phyloP scores from a whole-genome alignment of 2,888 invertebrate genomes.

The Seira musarum region DNA sequence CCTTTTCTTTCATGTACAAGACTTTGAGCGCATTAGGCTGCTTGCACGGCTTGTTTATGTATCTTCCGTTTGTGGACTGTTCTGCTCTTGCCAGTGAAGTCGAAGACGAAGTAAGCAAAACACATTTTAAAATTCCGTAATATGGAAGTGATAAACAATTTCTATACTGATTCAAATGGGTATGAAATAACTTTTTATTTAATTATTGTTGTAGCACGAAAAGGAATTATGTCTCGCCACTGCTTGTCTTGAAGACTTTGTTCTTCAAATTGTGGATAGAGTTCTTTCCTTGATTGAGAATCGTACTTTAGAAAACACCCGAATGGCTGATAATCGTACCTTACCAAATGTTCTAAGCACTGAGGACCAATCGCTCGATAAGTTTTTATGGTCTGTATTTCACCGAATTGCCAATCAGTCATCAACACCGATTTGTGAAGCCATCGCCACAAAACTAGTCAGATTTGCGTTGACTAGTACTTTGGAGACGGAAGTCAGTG shows the following conservation, averaged over 20 bases:
- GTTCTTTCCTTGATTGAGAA: constrained; percentile 82
- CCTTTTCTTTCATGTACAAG: constrained; percentile 76
- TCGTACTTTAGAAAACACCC: constrained; percentile 79
- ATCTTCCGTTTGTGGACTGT: constrained; percentile 89
- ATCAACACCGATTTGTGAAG: constrained; percentile 68
- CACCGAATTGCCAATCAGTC: constrained; percentile 67
- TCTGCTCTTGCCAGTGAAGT: constrained; percentile 82
- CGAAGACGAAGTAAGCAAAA: constrained; percentile 77
- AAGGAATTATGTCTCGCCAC: constrained; percentile 82
- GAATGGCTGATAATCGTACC: constrained; percentile 74
- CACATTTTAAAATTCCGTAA: too few species aligned
- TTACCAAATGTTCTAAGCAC: constrained; percentile 72
- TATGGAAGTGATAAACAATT: neutral
- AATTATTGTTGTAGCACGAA: constrained; percentile 76
- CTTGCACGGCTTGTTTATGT: constrained; percentile 82
- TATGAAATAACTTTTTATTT: too few species aligned
- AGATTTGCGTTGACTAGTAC: constrained; percentile 82
- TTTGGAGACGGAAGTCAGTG: constrained; percentile 89
- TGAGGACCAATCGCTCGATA: constrained; percentile 79
- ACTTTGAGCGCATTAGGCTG: constrained; percentile 85
- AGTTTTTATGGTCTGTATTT: constrained; percentile 75
- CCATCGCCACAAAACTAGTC: constrained; percentile 83
- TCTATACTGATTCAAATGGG: too few species aligned
- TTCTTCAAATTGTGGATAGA: constrained; percentile 87
- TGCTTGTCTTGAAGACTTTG: constrained; percentile 90